Percentiles rank a stretch among this genome's conserved stretches.
Evolutionary conservation across 2,888 invertebrate genomes (phyloP).

Genomic region (Stictocephala bisonia): DNA sequence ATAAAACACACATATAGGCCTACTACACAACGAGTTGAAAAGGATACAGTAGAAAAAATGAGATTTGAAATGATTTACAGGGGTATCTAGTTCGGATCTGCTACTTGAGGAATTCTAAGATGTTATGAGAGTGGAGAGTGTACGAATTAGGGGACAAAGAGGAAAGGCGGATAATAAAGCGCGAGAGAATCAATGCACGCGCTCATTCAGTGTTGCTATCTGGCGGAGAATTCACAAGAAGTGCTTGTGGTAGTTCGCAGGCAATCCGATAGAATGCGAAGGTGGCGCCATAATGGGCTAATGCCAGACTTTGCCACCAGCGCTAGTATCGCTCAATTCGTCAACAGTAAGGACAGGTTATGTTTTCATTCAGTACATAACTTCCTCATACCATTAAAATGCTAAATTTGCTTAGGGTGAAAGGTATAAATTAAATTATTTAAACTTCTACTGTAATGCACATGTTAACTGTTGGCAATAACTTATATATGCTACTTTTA

Average conservation of each 20-base stretch:
- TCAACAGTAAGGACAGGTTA: no score
- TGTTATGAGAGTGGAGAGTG: conserved; percentile 13
- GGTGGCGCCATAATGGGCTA: neutral
- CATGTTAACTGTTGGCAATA: no score
- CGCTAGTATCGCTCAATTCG: conserved; percentile 24
- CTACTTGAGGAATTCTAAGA: conserved; percentile 28
- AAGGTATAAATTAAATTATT: no score
- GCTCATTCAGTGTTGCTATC: conserved; percentile 26
- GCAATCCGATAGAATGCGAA: conserved; percentile 9
- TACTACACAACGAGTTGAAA: no score
- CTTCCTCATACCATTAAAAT: no score
- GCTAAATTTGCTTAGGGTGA: no score
- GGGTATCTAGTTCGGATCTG: neutral
- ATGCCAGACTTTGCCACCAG: neutral
- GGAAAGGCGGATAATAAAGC: conserved; percentile 23
- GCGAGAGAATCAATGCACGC: conserved; percentile 34
- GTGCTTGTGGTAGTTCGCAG: conserved; percentile 8
- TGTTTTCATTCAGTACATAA: no score
- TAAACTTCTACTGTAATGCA: no score
- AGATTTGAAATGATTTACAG: neutral
- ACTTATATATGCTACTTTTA: no score
- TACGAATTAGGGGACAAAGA: conserved; percentile 20
- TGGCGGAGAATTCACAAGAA: conserved; percentile 25
- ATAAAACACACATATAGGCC: no score
- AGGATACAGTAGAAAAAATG: no score